A percentile compares a stretch with the other conserved stretches of the same genome.
Evolutionary conservation across 2,888 invertebrate species (phyloP).

Genomic region (Drosophila macrospina): DNA sequence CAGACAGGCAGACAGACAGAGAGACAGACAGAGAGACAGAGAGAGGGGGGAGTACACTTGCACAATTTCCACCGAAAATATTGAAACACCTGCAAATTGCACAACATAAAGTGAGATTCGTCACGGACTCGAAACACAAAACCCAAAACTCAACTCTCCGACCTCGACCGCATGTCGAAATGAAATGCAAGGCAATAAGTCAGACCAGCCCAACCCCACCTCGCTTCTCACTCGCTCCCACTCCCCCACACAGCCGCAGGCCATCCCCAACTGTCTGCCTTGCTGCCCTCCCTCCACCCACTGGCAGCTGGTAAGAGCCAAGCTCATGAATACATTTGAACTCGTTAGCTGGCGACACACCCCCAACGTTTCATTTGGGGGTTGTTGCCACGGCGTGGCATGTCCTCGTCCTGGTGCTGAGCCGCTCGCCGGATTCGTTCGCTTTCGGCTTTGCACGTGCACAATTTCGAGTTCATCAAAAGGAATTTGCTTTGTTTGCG

Average conservation of each 20-base stretch:
- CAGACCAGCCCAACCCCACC: slow-evolving; percentile 50
- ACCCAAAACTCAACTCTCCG: not conserved
- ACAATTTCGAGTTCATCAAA: slow-evolving; percentile 82
- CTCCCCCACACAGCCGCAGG: not conserved
- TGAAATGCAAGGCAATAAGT: slow-evolving; percentile 68
- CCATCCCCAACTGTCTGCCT: slow-evolving; percentile 30
- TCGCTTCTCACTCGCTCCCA: not conserved
- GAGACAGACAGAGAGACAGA: not conserved
- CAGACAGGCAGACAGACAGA: not conserved
- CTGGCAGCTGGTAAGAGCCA: slow-evolving; percentile 65
- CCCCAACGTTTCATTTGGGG: slow-evolving; percentile 82
- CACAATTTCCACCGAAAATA: slow-evolving; percentile 32
- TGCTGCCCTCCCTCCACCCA: slow-evolving; percentile 3
- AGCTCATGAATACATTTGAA: slow-evolving; percentile 85
- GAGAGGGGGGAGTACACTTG: not conserved
- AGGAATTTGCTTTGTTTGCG: slow-evolving; percentile 71
- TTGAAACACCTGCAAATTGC: slow-evolving; percentile 78
- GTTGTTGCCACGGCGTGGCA: slow-evolving; percentile 64
- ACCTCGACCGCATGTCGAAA: slow-evolving; percentile 61
- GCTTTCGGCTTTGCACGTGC: slow-evolving; percentile 77
- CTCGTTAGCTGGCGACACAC: slow-evolving; percentile 84
- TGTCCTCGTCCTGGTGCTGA: slow-evolving; percentile 30
- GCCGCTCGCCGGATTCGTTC: slow-evolving; percentile 30
- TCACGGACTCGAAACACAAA: slow-evolving; percentile 36
- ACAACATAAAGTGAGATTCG: slow-evolving; percentile 67